Base-by-base conservation (phyloP, 2,888 invertebrate genomes). In the Polylopha cassiicola region DNA sequence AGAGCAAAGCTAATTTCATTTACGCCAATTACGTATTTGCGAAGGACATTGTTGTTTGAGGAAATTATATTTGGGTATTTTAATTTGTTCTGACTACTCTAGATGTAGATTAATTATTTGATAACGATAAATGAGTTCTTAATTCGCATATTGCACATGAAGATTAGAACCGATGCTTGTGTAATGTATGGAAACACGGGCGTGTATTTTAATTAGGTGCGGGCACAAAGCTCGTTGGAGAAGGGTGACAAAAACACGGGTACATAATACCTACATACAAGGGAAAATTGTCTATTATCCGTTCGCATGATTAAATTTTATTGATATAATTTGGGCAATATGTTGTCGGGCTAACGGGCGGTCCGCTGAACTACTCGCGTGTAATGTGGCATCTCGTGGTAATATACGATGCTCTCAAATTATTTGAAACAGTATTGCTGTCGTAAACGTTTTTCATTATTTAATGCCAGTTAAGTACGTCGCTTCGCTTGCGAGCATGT, bases 1-100 rank as follows among this genome's bases (percentile, higher is more conserved):
- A 72, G 67, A 74, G 67, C 67, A 61, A 58, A 55, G 58, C 71
- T 80, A 81, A 82, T 80, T 78, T 79, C 79, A 82, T 82, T 71
- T 68, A 61, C 70, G 66, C 70, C 73, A 74, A 77, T 79, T 77
- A 81, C 74, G 73, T 77, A 77, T 74, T 69, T 70, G 62, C 49
- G 58, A 65, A 70, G 66, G 66, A 71, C 73, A 65, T 72, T 71
- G 66, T 65, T 73, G 36, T 58, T 49, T 48, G 44, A 51, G 44
- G 45, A 59, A 58, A 54, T 52, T 55, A 51, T 56, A 50, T 48
- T 48, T 50, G 48, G 47, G 49, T 52, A 43, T 37, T 47, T 41
- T 46, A 51, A 46, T 53, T 56, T 55, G 47, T 38, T 44, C 37
- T 43, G 39, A 45, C 39, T 28, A 41, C 39, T 24, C 37, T 44